Base-by-base conservation (phyloP, 1,140 invertebrate genomes). In the Luehdorfia chinensis region DNA sequence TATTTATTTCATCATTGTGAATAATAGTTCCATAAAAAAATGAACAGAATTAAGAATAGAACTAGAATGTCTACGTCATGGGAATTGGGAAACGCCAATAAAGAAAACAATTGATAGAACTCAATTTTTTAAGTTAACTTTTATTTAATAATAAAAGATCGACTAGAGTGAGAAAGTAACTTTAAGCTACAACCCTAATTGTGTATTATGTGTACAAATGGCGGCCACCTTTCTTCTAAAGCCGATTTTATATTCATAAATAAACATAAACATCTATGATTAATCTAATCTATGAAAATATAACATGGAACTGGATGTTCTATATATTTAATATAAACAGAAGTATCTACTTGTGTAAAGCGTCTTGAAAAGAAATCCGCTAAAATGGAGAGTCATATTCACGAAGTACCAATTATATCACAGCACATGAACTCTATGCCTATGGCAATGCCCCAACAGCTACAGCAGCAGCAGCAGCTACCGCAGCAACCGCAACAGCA, bases 121-220 rank as follows among this genome's bases (percentile, higher is more conserved):
- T n/a, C n/a, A n/a, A n/a, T n/a, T n/a, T n/a, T n/a, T n/a, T n/a
- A n/a, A n/a, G n/a, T n/a, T n/a, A n/a, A n/a, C n/a, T n/a, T n/a
- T n/a, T n/a, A n/a, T n/a, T n/a, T n/a, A n/a, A n/a, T n/a, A n/a
- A n/a, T n/a, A n/a, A n/a, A n/a, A n/a, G n/a, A n/a, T n/a, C n/a
- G n/a, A n/a, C n/a, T n/a, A n/a, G n/a, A n/a, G n/a, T n/a, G n/a
- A n/a, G n/a, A n/a, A n/a, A n/a, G n/a, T n/a, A n/a, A n/a, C n/a
- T n/a, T n/a, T n/a, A n/a, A n/a, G n/a, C n/a, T n/a, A n/a, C n/a
- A n/a, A n/a, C n/a, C n/a, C n/a, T n/a, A n/a, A n/a, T n/a, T n/a
- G n/a, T n/a, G n/a, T n/a, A n/a, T n/a, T n/a, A n/a, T n/a, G n/a
- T 47, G 45, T 44, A 51, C 27, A 48, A 51, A 53, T 53, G 50